Evolutionary conservation across 1,140 invertebrate genomes (phyloP), one percentile per base, ranked within the genome.

Genomic region (Megalonaias nervosa): DNA sequence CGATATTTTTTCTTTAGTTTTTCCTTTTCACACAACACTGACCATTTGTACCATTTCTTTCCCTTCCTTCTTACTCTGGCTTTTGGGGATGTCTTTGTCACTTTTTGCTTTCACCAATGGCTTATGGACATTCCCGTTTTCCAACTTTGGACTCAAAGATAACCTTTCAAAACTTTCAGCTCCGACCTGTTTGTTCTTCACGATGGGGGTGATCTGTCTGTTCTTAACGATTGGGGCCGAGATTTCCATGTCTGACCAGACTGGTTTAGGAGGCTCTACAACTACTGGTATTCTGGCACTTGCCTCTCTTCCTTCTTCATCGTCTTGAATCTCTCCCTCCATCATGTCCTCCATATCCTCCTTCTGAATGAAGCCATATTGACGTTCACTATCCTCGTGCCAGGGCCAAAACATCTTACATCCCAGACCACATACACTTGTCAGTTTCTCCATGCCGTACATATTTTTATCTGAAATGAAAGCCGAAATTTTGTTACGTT

Each of bases 361-460:
- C 23, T 67, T 77, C 11, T 60, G 58, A 12, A 77, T 70, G 48
- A 70, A 23, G 26, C 68, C 69, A 26, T 77, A 77, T 19, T 67
- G 55, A 17, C 16, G 15, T 58, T 76, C 71, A 12, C 72, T 66
- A n/a, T 67, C 75, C 11, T 59, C 15, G 19, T 19, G 21, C 75
- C 75, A 77, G 21, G 73, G 73, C 70, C 61, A 77, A 19, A 77
- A 66, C 62, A 72, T 58, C 19, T 77, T 77, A 58, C 75, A 77
- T 16, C 75, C 75, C 6, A 77, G 38, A 15, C 75, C 75, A 60
- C 75, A 77, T 1, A 72, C 19, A 38, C 56, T 71, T 55, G 75
- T 61, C 23, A 77, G 31, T 61, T 70, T 57, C 15, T 77, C 75
- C 75, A 69, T 71, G 26, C 75, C 70, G 68, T 77, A 65, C 75